phyloP scores from a whole-genome alignment of 2,113 vertebrate species.

The Azemiops feae region DNA sequence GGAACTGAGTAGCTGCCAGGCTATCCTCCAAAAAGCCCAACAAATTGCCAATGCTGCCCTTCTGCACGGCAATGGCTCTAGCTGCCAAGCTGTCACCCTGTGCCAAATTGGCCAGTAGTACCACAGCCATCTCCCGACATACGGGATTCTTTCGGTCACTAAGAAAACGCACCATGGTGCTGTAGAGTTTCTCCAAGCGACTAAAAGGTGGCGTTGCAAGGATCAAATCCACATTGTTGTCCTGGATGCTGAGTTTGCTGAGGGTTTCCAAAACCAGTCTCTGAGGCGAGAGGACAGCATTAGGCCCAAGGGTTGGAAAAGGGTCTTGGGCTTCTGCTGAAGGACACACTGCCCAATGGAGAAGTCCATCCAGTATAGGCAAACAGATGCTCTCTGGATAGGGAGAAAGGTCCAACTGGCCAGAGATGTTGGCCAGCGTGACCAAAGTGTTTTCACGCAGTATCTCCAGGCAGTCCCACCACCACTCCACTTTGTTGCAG shows the following conservation, averaged over 20 bases:
- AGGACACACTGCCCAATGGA: constrained; percentile 98
- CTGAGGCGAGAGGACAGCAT: constrained; percentile 94
- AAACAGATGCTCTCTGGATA: constrained; percentile 98
- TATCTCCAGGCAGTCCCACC: constrained; percentile 99
- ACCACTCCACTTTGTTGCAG: constrained; percentile 96
- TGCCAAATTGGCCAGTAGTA: constrained; percentile 97
- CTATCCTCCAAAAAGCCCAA: constrained; percentile 98
- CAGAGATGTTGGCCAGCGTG: constrained; percentile 97
- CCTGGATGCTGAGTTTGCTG: constrained; percentile 99
- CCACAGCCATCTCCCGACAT: constrained; percentile 98
- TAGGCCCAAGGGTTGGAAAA: constrained; percentile 91
- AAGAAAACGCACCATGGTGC: constrained; percentile 94
- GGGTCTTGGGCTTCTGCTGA: constrained; percentile 98
- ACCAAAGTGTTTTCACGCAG: constrained; percentile 97
- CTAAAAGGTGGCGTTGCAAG: constrained; percentile 94
- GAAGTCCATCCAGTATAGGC: constrained; percentile 94
- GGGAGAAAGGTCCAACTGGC: constrained; percentile 94
- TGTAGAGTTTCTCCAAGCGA: constrained; percentile 94
- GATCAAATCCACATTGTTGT: constrained; percentile 99
- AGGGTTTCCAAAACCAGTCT: constrained; percentile 98
- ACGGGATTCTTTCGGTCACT: constrained; percentile 97
- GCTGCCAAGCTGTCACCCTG: constrained; percentile 96
- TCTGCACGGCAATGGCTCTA: constrained; percentile 93
- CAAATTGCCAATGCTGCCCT: constrained; percentile 95
- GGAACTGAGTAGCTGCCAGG: constrained; percentile 96